phyloP scores from a whole-genome alignment of 2,888 invertebrate genomes.

The Ctenicera cuprea region DNA sequence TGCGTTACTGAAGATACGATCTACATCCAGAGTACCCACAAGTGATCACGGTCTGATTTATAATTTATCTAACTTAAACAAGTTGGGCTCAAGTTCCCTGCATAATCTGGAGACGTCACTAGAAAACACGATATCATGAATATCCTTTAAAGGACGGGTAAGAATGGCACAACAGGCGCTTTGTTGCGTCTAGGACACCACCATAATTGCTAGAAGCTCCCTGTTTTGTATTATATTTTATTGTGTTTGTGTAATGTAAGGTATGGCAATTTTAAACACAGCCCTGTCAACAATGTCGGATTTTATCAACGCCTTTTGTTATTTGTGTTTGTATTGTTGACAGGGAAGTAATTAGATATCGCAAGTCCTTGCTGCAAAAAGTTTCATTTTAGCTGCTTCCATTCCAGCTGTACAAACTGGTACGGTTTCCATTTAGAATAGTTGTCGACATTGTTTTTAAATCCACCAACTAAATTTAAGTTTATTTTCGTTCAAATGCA shows the following conservation, averaged over 20 bases:
- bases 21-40: conserved; percentile 52
- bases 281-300: conserved; percentile 16
- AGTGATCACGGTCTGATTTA: conserved; percentile 54
- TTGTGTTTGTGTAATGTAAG: conserved; percentile 27
- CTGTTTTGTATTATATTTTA: conserved; percentile 31
- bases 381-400: neutral
- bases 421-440: neutral
- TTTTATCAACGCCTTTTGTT: conserved; percentile 27
- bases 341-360: conserved; percentile 29
- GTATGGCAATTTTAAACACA: conserved; percentile 26
- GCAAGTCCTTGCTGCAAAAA: conserved; percentile 21
- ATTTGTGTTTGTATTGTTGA: conserved; percentile 19
- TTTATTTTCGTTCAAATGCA: no score
- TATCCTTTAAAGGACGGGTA: conserved; percentile 50
- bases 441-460: neutral
- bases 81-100: conserved; percentile 50
- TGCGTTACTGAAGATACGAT: conserved; percentile 35
- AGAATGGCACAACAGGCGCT: conserved; percentile 30
- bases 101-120: conserved; percentile 48
- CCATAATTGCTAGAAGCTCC: conserved; percentile 32
- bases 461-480: no score
- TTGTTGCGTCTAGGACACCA: conserved; percentile 29
- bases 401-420: neutral
- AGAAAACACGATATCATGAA: conserved; percentile 48
- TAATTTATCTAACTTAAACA: conserved; percentile 56